phyloP scores from a whole-genome alignment of 2,888 invertebrate species.

The Sminthurinus aureus region DNA sequence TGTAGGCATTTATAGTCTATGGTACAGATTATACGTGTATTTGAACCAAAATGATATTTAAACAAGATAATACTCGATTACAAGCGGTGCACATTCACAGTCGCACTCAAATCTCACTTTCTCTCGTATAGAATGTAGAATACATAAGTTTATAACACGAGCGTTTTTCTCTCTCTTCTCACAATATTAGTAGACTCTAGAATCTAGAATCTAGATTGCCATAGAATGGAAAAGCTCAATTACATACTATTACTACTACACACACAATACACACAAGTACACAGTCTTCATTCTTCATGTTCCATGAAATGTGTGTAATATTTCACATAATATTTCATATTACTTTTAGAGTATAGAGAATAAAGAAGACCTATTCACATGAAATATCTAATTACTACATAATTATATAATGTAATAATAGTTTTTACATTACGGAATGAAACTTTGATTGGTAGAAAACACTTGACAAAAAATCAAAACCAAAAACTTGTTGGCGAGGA shows the following conservation, averaged over 20 bases:
- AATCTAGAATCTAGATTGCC: not conserved
- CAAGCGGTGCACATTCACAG: not conserved
- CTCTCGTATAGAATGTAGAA: not conserved
- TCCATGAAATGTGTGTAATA: not conserved
- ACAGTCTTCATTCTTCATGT: too few relatives aligned
- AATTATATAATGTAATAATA: too few relatives aligned
- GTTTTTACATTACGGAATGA: too few relatives aligned
- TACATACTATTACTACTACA: not conserved
- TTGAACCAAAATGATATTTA: too few relatives aligned
- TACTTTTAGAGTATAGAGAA: not conserved
- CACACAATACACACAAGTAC: not conserved
- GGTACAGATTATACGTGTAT: too few relatives aligned
- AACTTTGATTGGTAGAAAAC: too few relatives aligned
- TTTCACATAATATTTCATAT: not conserved
- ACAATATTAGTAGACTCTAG: not conserved
- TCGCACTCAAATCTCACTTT: constrained; percentile 7
- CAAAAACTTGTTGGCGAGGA: too few relatives aligned
- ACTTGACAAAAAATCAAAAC: too few relatives aligned
- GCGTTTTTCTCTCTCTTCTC: not conserved
- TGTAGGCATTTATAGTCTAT: not conserved
- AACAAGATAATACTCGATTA: not conserved
- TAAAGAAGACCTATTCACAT: not conserved
- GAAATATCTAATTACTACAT: not conserved
- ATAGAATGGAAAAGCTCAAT: not conserved
- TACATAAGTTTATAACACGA: not conserved